phyloP scores from a whole-genome alignment of 2,888 invertebrate species.

The Acrocera orbiculus region DNA sequence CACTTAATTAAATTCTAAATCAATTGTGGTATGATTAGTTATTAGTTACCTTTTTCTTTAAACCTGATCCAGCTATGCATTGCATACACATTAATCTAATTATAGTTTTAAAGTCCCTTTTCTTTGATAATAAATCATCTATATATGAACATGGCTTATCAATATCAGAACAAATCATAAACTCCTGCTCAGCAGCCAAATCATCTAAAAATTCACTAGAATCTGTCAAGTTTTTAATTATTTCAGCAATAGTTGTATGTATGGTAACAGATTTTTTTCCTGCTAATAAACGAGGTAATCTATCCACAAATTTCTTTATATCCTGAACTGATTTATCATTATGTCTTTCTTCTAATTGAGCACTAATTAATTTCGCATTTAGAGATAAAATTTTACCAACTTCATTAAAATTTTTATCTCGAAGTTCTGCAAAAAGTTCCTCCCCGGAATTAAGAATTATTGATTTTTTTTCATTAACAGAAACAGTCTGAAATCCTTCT shows the following conservation, averaged over 20 bases:
- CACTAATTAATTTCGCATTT: slow-evolving; percentile 71
- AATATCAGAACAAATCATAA: slow-evolving; percentile 77
- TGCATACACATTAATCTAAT: slow-evolving; percentile 84
- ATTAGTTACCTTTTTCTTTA: slow-evolving; percentile 60
- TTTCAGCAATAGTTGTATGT: slow-evolving; percentile 86
- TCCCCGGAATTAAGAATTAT: slow-evolving; percentile 80
- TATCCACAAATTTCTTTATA: slow-evolving; percentile 82
- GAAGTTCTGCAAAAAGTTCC: slow-evolving; percentile 69
- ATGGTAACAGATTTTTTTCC: slow-evolving; percentile 70
- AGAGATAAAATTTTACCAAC: slow-evolving; percentile 70
- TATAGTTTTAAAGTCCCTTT: slow-evolving; percentile 64
- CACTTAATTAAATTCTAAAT: too few relatives aligned
- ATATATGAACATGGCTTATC: slow-evolving; percentile 78
- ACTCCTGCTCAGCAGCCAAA: slow-evolving; percentile 76
- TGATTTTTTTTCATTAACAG: slow-evolving; percentile 43
- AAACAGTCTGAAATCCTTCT: slow-evolving; percentile 15
- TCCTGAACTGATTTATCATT: slow-evolving; percentile 82
- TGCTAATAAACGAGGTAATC: slow-evolving; percentile 70
- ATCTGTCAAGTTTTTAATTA: slow-evolving; percentile 71
- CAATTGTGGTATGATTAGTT: too few relatives aligned
- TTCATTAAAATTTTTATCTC: slow-evolving; percentile 86
- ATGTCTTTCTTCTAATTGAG: slow-evolving; percentile 69
- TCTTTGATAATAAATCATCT: slow-evolving; percentile 79
- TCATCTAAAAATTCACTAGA: slow-evolving; percentile 59
- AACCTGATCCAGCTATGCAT: slow-evolving; percentile 77